Evolutionary conservation across 2,888 invertebrate species (phyloP), one percentile per base, ranked within the genome.

Genomic region (Resseliella maxima): DNA sequence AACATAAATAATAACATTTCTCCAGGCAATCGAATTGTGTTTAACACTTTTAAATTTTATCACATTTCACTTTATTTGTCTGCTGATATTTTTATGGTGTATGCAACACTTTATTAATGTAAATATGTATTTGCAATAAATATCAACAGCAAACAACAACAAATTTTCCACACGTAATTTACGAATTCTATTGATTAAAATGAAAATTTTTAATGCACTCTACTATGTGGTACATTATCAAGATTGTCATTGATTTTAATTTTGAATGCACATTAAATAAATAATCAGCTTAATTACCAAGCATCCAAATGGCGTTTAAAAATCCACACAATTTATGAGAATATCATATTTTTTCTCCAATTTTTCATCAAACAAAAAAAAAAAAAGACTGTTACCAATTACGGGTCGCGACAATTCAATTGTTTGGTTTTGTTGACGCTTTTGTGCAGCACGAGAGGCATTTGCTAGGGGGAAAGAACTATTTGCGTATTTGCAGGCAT

Each of bases 281-380:
- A 59, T 59, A 59, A 59, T 59, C 59, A 59, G 59, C 59, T 59
- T 59, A 59, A 59, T 59, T 59, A 59, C n/a, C 10, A 24, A 24
- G 15, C 24, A 59, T 59, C 24, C 59, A 59, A 59, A 59, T 59
- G 1, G 10, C 15, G 12, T 24, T 24, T n/a, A 59, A 59, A 59
- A 59, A 24, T 24, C 59, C 5, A 24, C 3, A 59, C 24, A 15
- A 24, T 24, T 6, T 24, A 59, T 2, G 24, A 8, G 24, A 24
- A n/a, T 24, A 24, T n/a, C n/a, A 59, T 6, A 15, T 21, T n/a
- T n/a, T n/a, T n/a, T n/a, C n/a, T n/a, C n/a, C n/a, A n/a, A n/a
- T n/a, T n/a, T n/a, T n/a, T n/a, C n/a, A n/a, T n/a, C n/a, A n/a
- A n/a, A 18, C 10, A 50, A 50, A 59, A 15, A 18, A 8, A 50